These are phyloP conservation scores for Merluccius polli DNA, from an alignment of 2,797 vertebrate species.

Conservation along the genomic window DNA sequence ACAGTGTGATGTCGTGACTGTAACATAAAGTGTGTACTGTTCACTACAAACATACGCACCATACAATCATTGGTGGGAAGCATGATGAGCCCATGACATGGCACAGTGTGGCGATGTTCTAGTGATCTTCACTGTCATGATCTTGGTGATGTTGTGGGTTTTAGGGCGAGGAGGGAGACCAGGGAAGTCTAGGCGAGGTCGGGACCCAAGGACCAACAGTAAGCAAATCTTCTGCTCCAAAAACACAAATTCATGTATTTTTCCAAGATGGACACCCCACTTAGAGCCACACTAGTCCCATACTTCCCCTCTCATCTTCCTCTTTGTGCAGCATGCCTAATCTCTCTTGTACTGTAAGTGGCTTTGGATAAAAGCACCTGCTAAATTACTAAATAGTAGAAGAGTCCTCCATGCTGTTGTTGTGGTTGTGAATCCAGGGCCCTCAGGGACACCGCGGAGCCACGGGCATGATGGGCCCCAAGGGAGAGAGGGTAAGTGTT, in stretches of 20 bases:
- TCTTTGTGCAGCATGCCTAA: not conserved
- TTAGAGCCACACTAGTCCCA: not conserved
- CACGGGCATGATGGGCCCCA: slow-evolving; percentile 83
- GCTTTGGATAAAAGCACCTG: not conserved
- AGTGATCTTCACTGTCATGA: not conserved
- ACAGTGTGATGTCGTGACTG: not conserved
- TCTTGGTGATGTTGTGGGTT: slow-evolving; percentile 10
- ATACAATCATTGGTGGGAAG: not conserved
- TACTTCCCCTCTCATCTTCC: not conserved
- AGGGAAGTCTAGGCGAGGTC: slow-evolving; percentile 83
- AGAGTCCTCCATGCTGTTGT: not conserved
- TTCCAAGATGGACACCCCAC: not conserved
- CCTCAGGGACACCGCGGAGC: slow-evolving; percentile 86
- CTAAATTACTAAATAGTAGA: not conserved
- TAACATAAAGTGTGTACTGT: not conserved
- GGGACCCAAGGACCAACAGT: slow-evolving; percentile 87
- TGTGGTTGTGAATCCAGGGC: slow-evolving; percentile 73
- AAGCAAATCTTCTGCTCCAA: not conserved
- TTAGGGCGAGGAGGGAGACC: slow-evolving; percentile 94
- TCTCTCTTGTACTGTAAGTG: not conserved
- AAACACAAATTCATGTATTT: not conserved
- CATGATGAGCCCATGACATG: too few species aligned
- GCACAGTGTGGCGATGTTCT: not conserved
- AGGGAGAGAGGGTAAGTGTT: slow-evolving; percentile 85
- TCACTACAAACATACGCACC: not conserved